These are phyloP conservation scores for Ophion obscuratus DNA, from an alignment of 2,888 invertebrate species.

Conservation along the genomic window DNA sequence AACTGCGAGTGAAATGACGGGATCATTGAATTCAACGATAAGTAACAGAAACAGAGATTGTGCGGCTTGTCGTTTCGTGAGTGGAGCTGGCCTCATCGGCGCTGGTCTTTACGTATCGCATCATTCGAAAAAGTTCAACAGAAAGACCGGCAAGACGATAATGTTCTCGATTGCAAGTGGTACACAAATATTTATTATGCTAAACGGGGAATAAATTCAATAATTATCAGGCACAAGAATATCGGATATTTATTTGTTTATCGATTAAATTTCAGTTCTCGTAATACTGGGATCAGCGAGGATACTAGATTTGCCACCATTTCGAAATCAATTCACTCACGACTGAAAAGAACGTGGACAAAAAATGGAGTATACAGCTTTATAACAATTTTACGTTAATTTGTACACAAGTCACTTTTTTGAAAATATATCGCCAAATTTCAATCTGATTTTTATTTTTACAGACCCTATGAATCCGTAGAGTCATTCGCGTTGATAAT, in stretches of 20 bases:
- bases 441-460: background rate
- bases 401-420: background rate
- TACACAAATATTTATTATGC: conserved; percentile 73
- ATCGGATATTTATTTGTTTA: background rate
- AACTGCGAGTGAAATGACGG: conserved; percentile 54
- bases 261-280: conserved; percentile 85
- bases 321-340: conserved; percentile 74
- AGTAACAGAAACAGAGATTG: conserved; percentile 86
- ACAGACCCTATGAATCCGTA: background rate
- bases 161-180: conserved; percentile 85
- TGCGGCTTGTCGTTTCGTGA: conserved; percentile 86
- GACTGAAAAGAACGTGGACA: conserved; percentile 11
- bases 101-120: conserved; percentile 87
- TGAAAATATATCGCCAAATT: background rate
- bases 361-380: background rate
- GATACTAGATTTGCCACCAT: conserved; percentile 85
- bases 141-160: conserved; percentile 83
- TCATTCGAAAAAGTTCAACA: conserved; percentile 86
- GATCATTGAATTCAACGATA: conserved; percentile 77
- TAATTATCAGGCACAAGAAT: conserved; percentile 6
- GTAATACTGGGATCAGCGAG: conserved; percentile 87
- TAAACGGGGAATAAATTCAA: conserved; percentile 14
- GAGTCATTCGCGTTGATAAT: background rate
- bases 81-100: conserved; percentile 87
- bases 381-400: conserved; percentile 14